Evolutionary conservation across 2,888 invertebrate genomes (phyloP), one percentile per base, ranked within the genome.

Genomic region (Eutolmus rufibarbis): DNA sequence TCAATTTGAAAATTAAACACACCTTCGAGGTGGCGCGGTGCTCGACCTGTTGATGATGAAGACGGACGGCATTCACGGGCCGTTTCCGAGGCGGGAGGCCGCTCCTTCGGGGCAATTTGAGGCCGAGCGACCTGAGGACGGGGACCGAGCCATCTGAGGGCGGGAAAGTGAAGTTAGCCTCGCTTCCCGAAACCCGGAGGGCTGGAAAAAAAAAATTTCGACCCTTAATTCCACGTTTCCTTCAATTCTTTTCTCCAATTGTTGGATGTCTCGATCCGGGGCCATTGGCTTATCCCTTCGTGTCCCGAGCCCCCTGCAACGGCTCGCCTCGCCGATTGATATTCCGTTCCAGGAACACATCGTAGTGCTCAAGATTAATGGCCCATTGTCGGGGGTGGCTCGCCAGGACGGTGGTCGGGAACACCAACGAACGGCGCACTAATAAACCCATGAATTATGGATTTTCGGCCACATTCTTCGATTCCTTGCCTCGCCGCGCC

Each of bases 381-480:
- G 85, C 51, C 85, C 85, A 74, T 74, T 85, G 85, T 34, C 16
- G 85, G 46, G 43, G 37, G 78, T 19, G 19, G 37, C 14, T 78
- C 40, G 78, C 43, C 28, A 1, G 19, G 19, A 43, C 40, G 37
- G 82, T 82, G 74, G 85, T 46, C 74, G 57, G 74, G 74, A 57
- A 40, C 40, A 74, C 66, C 66, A 74, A 7, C 40, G 84, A 74
- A 7, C 40, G 84, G 57, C 74, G 66, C 66, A 66, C 66, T 85
- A 85, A 85, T 85, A 85, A 85, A 85, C 46, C 85, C 74, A 85
- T 85, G 85, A 85, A 85, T 85, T 85, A 85, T 85, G 85, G 85
- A 85, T 85, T 74, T 74, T 74, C 43, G 43, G 31, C 74, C 85
- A 85, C 43, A 51, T 74, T 66, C 84, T 37, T 56, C 34, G 7